Percentiles rank a stretch among this genome's conserved stretches.
phyloP scores from a whole-genome alignment of 2,888 invertebrate species.

The Dolichopus griseipennis region DNA sequence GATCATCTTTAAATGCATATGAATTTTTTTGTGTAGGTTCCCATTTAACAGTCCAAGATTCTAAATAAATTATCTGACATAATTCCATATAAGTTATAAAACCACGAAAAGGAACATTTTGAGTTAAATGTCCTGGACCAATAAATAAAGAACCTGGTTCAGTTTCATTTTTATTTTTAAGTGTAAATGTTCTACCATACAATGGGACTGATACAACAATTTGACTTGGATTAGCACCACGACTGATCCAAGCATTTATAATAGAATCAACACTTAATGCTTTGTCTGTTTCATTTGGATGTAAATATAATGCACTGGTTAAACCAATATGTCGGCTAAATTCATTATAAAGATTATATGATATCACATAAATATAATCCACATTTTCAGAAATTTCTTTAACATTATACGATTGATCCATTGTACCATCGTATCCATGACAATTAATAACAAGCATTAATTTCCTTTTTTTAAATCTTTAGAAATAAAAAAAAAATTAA shows the following conservation, averaged over 20 bases:
- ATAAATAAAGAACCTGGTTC: neutral
- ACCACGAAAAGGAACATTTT: neutral
- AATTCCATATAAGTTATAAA: constrained; percentile 18
- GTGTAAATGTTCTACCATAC: neutral
- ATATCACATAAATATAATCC: constrained; percentile 49
- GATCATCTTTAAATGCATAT: constrained; percentile 28
- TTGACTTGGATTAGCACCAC: neutral
- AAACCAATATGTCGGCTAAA: constrained; percentile 44
- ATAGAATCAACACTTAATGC: constrained; percentile 36
- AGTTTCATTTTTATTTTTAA: neutral
- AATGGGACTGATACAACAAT: neutral
- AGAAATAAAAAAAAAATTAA: neutral
- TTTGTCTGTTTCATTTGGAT: constrained; percentile 24
- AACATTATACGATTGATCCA: constrained; percentile 47
- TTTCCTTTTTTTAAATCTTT: neutral
- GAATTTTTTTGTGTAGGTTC: constrained; percentile 35
- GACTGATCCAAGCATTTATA: neutral
- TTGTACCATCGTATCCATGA: constrained; percentile 41
- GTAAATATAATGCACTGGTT: constrained; percentile 45
- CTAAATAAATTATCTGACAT: constrained; percentile 36
- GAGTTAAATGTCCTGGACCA: neutral
- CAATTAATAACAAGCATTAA: neutral
- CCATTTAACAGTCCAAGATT: constrained; percentile 32
- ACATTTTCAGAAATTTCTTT: constrained; percentile 42
- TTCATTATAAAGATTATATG: constrained; percentile 49